These are phyloP conservation scores for Temnothorax unifasciatus DNA, from an alignment of 2,888 invertebrate genomes.

Conservation along the genomic window DNA sequence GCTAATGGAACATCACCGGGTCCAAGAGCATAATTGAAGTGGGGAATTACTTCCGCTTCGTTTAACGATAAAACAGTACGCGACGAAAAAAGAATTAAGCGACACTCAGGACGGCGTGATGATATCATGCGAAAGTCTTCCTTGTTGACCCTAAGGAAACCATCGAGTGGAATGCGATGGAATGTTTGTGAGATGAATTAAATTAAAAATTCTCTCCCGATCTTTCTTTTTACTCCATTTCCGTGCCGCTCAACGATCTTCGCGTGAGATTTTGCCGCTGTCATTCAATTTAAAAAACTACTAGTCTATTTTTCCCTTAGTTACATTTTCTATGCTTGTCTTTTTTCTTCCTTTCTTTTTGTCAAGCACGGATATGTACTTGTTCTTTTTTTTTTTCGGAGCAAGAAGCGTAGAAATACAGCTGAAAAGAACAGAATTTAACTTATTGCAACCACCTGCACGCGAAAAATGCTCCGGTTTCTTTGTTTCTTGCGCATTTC, in stretches of 20 bases:
- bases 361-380: not conserved
- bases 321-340: not conserved
- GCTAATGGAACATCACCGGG: slow-evolving; percentile 48
- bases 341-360: not conserved
- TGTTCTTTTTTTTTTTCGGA: not conserved
- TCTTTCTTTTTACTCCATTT: slow-evolving; percentile 4
- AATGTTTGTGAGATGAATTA: slow-evolving; percentile 52
- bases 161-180: slow-evolving; percentile 29
- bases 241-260: slow-evolving; percentile 14
- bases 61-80: slow-evolving; percentile 45
- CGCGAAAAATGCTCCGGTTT: slow-evolving; percentile 9
- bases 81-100: slow-evolving; percentile 34
- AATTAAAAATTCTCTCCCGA: slow-evolving; percentile 36
- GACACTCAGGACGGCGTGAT: slow-evolving; percentile 28
- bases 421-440: slow-evolving; percentile 38
- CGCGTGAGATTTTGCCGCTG: slow-evolving; percentile 34
- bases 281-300: slow-evolving; percentile 46
- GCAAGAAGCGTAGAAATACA: slow-evolving; percentile 40
- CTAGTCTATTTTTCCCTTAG: slow-evolving; percentile 8
- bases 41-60: slow-evolving; percentile 50
- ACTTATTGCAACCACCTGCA: slow-evolving; percentile 41
- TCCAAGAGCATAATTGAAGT: slow-evolving; percentile 51
- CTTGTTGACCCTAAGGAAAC: slow-evolving; percentile 32
- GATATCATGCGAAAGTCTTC: slow-evolving; percentile 34
- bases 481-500: slow-evolving; percentile 12